These are phyloP conservation scores for Exaiptasia diaphana DNA, from an alignment of 64 coral and sea anemone genomes.

Conservation along the genomic window DNA sequence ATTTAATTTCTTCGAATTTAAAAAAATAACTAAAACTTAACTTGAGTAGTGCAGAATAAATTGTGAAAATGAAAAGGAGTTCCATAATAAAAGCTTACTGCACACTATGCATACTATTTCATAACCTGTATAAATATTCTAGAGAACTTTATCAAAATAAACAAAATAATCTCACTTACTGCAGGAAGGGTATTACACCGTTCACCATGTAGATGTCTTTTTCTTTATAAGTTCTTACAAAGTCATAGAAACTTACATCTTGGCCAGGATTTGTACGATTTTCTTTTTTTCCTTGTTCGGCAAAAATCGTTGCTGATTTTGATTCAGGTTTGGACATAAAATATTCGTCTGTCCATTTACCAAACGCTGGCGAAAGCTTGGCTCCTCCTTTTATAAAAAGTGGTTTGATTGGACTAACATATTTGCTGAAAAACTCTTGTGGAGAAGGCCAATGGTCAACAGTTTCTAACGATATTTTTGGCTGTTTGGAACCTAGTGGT, in stretches of 20 bases:
- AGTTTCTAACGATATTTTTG: constrained; percentile 50
- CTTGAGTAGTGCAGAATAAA: too few relatives aligned
- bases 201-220: constrained; percentile 97
- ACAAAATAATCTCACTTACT: too few relatives aligned
- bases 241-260: constrained; percentile 71
- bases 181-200: constrained; percentile 84
- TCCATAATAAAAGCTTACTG: too few relatives aligned
- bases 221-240: constrained; percentile 61
- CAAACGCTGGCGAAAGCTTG: constrained; percentile 78
- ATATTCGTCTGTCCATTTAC: constrained; percentile 84
- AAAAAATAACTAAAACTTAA: too few relatives aligned
- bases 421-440: constrained; percentile 68
- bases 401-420: constrained; percentile 55
- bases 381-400: constrained; percentile 82
- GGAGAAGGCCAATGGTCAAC: constrained; percentile 62
- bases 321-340: constrained; percentile 60
- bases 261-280: constrained; percentile 67
- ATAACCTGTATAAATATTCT: too few relatives aligned
- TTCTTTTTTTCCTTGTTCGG: constrained; percentile 95
- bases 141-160: too few relatives aligned
- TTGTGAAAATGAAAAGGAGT: too few relatives aligned
- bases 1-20: too few relatives aligned
- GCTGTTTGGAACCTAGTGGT: constrained; percentile 65
- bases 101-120: too few relatives aligned
- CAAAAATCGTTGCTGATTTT: constrained; percentile 30